phyloP scores from a whole-genome alignment of 2,113 vertebrate genomes.

The Burhinus oedicnemus region DNA sequence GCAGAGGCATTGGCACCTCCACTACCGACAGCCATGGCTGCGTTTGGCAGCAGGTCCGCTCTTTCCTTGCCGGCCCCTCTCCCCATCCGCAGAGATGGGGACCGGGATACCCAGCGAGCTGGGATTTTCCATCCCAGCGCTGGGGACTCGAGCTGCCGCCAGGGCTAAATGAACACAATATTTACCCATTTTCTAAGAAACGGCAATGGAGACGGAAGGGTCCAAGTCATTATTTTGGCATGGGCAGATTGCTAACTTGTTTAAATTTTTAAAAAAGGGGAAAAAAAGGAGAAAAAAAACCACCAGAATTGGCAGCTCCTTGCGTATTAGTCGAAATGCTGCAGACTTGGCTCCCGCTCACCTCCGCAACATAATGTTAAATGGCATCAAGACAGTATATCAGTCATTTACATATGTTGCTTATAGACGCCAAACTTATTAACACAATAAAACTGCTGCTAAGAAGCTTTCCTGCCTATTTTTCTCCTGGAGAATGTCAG shows the following conservation, averaged over 20 bases:
- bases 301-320: conserved; percentile 54
- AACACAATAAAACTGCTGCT: conserved; percentile 71
- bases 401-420: conserved; percentile 74
- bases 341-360: conserved; percentile 69
- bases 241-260: neutral
- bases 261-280: neutral
- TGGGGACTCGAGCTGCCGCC: neutral
- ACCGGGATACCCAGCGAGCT: fast-evolving
- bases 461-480: conserved; percentile 66
- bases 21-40: neutral
- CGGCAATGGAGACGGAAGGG: fast-evolving
- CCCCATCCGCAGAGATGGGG: fast-evolving
- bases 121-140: neutral
- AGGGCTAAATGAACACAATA: neutral
- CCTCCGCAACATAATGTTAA: conserved; percentile 68
- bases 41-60: neutral
- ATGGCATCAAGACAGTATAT: conserved; percentile 68
- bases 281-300: neutral
- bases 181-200: neutral
- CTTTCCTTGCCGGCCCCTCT: neutral
- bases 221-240: neutral
- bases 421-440: conserved; percentile 75
- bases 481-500: conserved; percentile 52
- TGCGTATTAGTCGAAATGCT: conserved; percentile 48
- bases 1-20: neutral